phyloP scores from a whole-genome alignment of 2,888 invertebrate species.

The Tortricodes alternella region DNA sequence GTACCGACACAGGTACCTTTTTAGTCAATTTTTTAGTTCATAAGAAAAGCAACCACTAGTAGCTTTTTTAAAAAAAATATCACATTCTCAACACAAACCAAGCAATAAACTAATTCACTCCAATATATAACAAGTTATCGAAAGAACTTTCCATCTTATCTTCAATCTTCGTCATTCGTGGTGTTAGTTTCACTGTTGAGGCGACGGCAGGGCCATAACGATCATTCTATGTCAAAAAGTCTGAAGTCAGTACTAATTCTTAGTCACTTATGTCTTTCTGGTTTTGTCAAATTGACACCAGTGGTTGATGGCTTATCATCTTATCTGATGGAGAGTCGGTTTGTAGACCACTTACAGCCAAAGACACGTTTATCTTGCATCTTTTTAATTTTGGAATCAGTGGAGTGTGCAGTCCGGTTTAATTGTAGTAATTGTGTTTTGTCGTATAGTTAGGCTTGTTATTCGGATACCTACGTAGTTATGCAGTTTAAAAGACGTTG shows the following conservation, averaged over 20 bases:
- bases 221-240: conserved; percentile 1
- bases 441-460: conserved; percentile 1
- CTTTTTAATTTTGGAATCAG: conserved; percentile 55
- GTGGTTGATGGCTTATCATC: conserved; percentile 31
- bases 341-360: conserved; percentile 58
- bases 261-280: conserved; percentile 2
- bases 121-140: conserved; percentile 36
- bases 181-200: conserved; percentile 63
- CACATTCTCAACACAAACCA: not conserved
- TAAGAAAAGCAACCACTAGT: not conserved
- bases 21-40: too few species aligned
- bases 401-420: conserved; percentile 47
- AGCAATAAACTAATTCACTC: conserved; percentile 24
- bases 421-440: conserved; percentile 37
- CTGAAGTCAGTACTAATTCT: not conserved
- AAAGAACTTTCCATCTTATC: conserved; percentile 55
- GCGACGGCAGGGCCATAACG: conserved; percentile 37
- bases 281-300: not conserved
- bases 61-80: not conserved
- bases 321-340: conserved; percentile 59
- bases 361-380: conserved; percentile 53
- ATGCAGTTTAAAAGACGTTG: too few species aligned
- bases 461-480: not conserved
- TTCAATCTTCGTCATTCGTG: conserved; percentile 54
- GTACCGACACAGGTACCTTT: too few species aligned